These are phyloP conservation scores for Oriolus oriolus DNA, from an alignment of 2,113 vertebrate genomes.

Conservation along the genomic window DNA sequence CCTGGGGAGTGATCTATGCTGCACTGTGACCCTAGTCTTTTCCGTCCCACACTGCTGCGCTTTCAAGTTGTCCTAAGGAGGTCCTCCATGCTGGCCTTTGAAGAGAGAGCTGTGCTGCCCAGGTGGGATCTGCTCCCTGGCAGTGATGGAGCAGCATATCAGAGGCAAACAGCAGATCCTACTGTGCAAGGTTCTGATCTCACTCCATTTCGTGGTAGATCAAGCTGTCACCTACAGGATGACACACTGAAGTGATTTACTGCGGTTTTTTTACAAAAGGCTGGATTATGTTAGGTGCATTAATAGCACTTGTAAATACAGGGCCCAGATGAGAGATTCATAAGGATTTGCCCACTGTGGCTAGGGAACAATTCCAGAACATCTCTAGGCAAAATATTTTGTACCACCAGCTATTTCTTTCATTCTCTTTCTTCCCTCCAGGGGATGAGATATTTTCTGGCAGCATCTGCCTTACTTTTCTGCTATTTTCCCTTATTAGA, in stretches of 20 bases:
- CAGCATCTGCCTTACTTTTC: slow-evolving; percentile 1
- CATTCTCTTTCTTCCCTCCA: background rate
- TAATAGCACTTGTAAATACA: background rate
- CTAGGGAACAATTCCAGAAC: background rate
- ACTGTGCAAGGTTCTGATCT: background rate
- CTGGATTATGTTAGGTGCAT: background rate
- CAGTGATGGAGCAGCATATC: background rate
- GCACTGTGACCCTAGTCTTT: slow-evolving; percentile 24
- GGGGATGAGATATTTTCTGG: background rate
- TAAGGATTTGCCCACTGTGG: background rate
- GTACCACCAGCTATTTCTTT: background rate
- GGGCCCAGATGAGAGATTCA: background rate
- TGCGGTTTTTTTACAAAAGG: background rate
- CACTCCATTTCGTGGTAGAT: background rate
- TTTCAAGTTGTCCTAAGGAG: slow-evolving; percentile 45
- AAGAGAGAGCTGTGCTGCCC: background rate
- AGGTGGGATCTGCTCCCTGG: slow-evolving; percentile 31
- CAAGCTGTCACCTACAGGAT: background rate
- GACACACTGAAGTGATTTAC: background rate
- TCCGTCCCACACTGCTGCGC: background rate
- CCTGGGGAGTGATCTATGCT: slow-evolving; percentile 42
- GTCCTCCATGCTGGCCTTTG: slow-evolving; percentile 16
- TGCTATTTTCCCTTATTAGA: background rate
- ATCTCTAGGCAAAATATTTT: background rate
- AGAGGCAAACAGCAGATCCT: background rate